Evolutionary conservation across 1,140 invertebrate genomes (phyloP), one percentile per base, ranked within the genome.

Genomic region (Platyscapa corneri): DNA sequence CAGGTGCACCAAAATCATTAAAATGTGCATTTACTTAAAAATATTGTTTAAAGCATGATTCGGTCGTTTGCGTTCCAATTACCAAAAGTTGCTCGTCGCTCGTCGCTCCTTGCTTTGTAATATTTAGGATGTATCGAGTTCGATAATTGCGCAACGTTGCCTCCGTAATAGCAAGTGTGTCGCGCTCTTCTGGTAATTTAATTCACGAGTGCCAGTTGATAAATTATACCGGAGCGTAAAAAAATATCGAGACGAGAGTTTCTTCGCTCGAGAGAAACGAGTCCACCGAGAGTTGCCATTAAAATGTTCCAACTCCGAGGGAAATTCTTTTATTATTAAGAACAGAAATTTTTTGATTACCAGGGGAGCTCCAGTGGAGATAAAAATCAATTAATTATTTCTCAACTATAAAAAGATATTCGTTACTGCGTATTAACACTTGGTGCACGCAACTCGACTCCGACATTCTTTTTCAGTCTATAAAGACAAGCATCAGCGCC

Each of bases 1-100:
- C 70, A 74, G 70, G 37, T 74, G 70, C 70, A 0, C 37, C 37
- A n/a, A n/a, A 74, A n/a, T n/a, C 70, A 74, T 42, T 74, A 74
- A 42, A 39, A 74, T 42, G 39, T 39, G 27, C 37, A 74, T 74
- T 74, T 42, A 39, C 23, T 37, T 39, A 20, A n/a, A 74, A 42
- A 74, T 74, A n/a, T 42, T 42, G 23, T 42, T 42, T n/a, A n/a
- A 74, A 42, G 37, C 70, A n/a, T 74, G 70, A 74, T 39, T 42
- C 37, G 34, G 70, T 3, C 3, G 23, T 74, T 12, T 42, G 42
- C 23, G 8, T 37, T n/a, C 70, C 37, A 74, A 74, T n/a, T 42
- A 27, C 39, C 70, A 14, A 74, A 74, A 74, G 3, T 74, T 37
- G 23, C 27, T 14, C 30, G 30, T 37, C n/a, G 20, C 37, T n/a